Percentiles rank a stretch among this genome's conserved stretches.
These are phyloP conservation scores for Agriopis marginaria DNA, from an alignment of 2,888 invertebrate genomes.

Conservation along the genomic window DNA sequence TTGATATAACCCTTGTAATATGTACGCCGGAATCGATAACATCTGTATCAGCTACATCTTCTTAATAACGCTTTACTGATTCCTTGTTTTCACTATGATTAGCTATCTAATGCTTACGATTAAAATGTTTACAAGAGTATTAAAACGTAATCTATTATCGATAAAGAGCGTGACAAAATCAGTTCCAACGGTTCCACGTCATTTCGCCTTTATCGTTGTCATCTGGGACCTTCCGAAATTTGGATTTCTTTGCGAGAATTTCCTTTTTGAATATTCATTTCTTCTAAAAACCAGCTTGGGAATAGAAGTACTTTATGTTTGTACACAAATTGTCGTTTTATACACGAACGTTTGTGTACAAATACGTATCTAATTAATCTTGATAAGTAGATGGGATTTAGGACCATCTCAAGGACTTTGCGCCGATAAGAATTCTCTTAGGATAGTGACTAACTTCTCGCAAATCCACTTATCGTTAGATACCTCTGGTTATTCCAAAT, in stretches of 20 bases:
- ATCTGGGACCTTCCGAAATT: conserved; percentile 17
- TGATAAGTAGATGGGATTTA: conserved; percentile 71
- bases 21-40: conserved; percentile 9
- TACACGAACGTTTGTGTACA: conserved; percentile 15
- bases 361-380: conserved; percentile 65
- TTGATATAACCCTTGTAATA: conserved; percentile 21
- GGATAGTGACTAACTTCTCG: conserved; percentile 44
- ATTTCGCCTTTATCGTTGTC: conserved; percentile 37
- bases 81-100: conserved; percentile 11
- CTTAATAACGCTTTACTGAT: not conserved
- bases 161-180: conserved; percentile 34
- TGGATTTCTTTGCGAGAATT: conserved; percentile 13
- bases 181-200: conserved; percentile 26
- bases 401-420: conserved; percentile 71
- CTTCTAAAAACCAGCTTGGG: conserved; percentile 9
- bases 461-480: conserved; percentile 25
- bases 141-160: conserved; percentile 21
- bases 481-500: conserved; percentile 11
- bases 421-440: conserved; percentile 68
- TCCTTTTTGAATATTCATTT: conserved; percentile 22
- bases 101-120: conserved; percentile 7
- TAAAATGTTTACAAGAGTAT: conserved; percentile 18
- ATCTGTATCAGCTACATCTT: not conserved
- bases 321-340: conserved; percentile 11
- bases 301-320: conserved; percentile 18